Conservation (phyloP, 2,797 vertebrate species). For the Galago senegalensis region DNA sequence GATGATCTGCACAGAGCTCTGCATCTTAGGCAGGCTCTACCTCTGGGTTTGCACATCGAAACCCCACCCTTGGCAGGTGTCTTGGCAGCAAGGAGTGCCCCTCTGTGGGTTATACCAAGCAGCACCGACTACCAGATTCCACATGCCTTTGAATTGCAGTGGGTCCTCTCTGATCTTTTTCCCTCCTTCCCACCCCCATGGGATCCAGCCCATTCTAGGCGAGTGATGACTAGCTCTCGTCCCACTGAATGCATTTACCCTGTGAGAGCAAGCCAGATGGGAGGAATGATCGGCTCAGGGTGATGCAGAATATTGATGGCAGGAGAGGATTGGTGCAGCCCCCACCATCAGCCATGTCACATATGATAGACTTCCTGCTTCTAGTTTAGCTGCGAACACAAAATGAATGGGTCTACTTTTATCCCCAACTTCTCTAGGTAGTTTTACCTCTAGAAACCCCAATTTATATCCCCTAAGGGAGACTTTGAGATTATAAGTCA, state of each 20-base stretch:
- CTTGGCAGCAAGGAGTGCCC: neutral
- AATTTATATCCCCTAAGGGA: neutral
- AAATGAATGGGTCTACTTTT: neutral
- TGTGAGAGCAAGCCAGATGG: neutral
- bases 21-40: neutral
- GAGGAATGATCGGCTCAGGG: neutral
- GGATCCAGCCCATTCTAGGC: neutral
- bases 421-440: neutral
- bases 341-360: neutral
- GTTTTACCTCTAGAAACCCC: neutral
- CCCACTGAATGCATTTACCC: neutral
- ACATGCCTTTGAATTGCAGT: neutral
- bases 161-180: neutral
- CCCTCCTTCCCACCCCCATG: rapidly evolving
- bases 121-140: neutral
- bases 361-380: neutral
- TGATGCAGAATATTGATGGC: neutral
- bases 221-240: neutral
- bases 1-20: neutral
- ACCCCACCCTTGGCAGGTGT: neutral
- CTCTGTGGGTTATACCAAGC: neutral
- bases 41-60: neutral
- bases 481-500: neutral
- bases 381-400: neutral
- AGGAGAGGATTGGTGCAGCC: too few relatives aligned